Percentiles rank a stretch among this genome's conserved stretches.
Evolutionary conservation across 2,888 invertebrate species (phyloP).

Genomic region (Buathra laborator): DNA sequence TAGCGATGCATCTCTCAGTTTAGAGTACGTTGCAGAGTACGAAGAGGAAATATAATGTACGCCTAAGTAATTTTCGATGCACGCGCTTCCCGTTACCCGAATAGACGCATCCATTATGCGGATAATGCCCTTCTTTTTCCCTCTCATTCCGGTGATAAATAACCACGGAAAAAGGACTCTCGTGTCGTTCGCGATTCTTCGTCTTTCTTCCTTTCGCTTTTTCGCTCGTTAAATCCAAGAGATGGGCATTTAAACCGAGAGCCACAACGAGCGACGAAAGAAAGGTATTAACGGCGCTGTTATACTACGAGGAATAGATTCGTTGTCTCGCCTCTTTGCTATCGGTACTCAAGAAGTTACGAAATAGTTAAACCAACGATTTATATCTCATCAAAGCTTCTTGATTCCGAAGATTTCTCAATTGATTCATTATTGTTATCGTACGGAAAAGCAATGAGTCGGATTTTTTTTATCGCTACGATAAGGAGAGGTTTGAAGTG

Average conservation of each 20-base stretch:
- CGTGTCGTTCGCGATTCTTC: slow-evolving; percentile 25
- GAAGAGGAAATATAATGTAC: slow-evolving; percentile 44
- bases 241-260: slow-evolving; percentile 48
- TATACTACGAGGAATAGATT: slow-evolving; percentile 28
- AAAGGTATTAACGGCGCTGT: slow-evolving; percentile 19
- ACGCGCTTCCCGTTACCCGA: slow-evolving; percentile 24
- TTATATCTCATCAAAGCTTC: neutral
- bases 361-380: neutral
- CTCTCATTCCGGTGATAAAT: slow-evolving; percentile 28
- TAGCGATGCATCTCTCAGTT: slow-evolving; percentile 24
- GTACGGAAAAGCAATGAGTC: neutral
- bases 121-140: slow-evolving; percentile 30
- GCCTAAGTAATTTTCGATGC: slow-evolving; percentile 59
- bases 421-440: neutral
- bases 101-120: slow-evolving; percentile 33
- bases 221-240: slow-evolving; percentile 54
- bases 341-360: slow-evolving; percentile 9
- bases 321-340: neutral
- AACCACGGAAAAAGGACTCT: slow-evolving; percentile 42
- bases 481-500: slow-evolving; percentile 35
- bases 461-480: slow-evolving; percentile 4
- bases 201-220: slow-evolving; percentile 55
- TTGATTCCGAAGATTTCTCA: neutral
- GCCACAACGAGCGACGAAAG: slow-evolving; percentile 6
- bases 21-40: slow-evolving; percentile 29